These are phyloP conservation scores for Punctoribates punctum DNA, from an alignment of 2,888 invertebrate species.

Conservation along the genomic window DNA sequence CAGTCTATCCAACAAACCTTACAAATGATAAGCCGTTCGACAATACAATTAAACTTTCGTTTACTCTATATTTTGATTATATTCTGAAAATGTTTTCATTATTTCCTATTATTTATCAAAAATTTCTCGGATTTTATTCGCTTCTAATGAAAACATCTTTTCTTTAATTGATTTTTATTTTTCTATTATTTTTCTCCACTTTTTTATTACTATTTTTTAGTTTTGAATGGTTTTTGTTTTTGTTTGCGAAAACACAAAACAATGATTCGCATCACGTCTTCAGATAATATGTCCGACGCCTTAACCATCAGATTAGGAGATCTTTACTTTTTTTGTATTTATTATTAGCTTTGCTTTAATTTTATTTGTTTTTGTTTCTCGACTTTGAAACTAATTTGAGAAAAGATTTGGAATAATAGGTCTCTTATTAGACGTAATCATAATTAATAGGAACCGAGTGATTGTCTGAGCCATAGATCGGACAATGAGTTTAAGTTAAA, in stretches of 20 bases:
- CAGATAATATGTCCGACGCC: not conserved
- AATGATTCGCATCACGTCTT: conserved; percentile 1
- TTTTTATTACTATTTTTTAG: not conserved
- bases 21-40: not conserved
- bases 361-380: not conserved
- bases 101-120: not conserved
- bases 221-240: not conserved
- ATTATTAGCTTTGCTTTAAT: not conserved
- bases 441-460: too few species aligned
- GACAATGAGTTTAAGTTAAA: too few species aligned
- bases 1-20: not conserved
- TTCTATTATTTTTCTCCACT: not conserved
- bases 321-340: not conserved
- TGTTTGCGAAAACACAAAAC: not conserved
- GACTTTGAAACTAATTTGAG: too few species aligned
- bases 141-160: not conserved
- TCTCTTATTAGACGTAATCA: too few species aligned
- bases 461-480: too few species aligned
- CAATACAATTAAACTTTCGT: too few species aligned
- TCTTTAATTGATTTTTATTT: not conserved
- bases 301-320: not conserved
- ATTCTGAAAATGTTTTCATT: not conserved
- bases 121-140: not conserved
- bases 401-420: too few species aligned
- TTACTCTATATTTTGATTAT: not conserved